Conservation (phyloP, 2,797 vertebrate genomes). For the Synaphobranchus kaupii region DNA sequence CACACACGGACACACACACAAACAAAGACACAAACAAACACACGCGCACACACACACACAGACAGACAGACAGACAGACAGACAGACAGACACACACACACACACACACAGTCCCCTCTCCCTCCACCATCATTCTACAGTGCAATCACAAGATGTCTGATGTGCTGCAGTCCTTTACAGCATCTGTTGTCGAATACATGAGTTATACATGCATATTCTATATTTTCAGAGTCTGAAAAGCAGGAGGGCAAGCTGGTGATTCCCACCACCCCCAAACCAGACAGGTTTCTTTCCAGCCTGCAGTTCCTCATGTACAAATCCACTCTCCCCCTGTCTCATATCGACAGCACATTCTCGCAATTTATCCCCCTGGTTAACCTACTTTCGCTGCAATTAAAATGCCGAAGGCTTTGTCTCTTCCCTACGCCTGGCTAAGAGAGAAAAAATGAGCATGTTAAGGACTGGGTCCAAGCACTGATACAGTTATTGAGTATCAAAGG, state of each 20-base stretch:
- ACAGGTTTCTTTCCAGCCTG: not conserved
- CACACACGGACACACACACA: not conserved
- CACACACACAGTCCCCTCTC: not conserved
- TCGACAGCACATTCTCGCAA: conserved; percentile 46
- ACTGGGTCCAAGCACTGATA: conserved; percentile 32
- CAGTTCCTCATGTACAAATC: conserved; percentile 27
- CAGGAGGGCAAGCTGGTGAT: not conserved
- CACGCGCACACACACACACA: not conserved
- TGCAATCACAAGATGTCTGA: not conserved
- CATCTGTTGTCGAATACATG: not conserved
- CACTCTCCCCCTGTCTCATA: conserved; percentile 29
- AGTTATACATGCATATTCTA: not conserved
- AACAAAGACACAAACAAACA: not conserved
- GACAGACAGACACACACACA: not conserved
- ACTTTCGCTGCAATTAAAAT: conserved; percentile 53
- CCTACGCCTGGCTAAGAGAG: conserved; percentile 17
- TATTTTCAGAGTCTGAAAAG: not conserved
- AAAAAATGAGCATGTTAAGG: conserved; percentile 32
- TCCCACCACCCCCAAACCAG: not conserved
- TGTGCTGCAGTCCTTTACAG: not conserved
- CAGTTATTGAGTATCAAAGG: conserved; percentile 35
- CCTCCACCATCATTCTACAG: not conserved
- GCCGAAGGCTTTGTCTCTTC: conserved; percentile 35
- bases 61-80: too few species aligned
- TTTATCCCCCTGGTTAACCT: conserved; percentile 55